A percentile compares a stretch with the other conserved stretches of the same genome.
Evolutionary conservation across 2,113 vertebrate genomes (phyloP).

Genomic region (Lagopus leucura): DNA sequence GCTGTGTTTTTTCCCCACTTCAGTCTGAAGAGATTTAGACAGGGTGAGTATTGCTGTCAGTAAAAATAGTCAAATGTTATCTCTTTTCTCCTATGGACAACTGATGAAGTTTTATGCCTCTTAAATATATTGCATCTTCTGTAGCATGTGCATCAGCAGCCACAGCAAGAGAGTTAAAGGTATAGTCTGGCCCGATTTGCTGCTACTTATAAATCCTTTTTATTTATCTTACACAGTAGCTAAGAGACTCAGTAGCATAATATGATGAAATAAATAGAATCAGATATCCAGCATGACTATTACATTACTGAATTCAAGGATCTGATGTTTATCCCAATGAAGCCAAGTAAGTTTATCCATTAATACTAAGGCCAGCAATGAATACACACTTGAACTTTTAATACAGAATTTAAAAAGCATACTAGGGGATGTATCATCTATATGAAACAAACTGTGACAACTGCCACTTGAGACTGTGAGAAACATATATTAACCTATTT

Average conservation of each 20-base stretch:
- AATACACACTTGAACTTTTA: background rate
- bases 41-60: background rate
- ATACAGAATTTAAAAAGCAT: background rate
- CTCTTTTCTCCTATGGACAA: background rate
- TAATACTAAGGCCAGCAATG: background rate
- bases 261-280: background rate
- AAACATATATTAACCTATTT: background rate
- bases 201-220: background rate
- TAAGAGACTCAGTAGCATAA: background rate
- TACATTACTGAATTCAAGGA: background rate
- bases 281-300: background rate
- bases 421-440: no score
- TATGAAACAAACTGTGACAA: background rate
- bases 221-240: background rate
- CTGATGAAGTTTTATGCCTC: background rate
- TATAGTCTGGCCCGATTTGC: background rate
- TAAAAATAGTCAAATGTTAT: background rate
- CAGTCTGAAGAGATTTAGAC: background rate
- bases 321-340: background rate
- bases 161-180: fast-evolving
- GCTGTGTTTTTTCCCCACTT: background rate
- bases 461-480: background rate
- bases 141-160: background rate
- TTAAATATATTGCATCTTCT: background rate
- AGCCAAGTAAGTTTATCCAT: background rate